phyloP scores from a whole-genome alignment of 2,797 vertebrate genomes.

The Chrysocyon brachyurus region DNA sequence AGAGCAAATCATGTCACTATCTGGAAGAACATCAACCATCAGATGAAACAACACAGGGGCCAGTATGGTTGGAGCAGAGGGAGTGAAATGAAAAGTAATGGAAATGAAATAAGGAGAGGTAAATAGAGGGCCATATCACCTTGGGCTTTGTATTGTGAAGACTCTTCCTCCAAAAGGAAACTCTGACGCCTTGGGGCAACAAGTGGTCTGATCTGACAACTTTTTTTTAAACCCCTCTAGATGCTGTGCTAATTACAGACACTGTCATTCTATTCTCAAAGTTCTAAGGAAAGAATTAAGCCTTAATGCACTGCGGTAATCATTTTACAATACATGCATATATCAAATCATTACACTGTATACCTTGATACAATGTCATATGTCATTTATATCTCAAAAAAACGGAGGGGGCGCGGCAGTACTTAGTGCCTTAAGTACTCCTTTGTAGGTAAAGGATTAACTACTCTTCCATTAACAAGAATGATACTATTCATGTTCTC shows the following conservation, averaged over 20 bases:
- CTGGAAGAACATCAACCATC: neutral
- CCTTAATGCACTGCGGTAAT: neutral
- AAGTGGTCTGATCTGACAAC: neutral
- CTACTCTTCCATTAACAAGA: neutral
- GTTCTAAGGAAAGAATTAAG: conserved; percentile 38
- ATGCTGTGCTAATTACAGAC: neutral
- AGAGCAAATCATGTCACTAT: neutral
- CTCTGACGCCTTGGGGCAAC: neutral
- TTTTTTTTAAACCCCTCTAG: neutral
- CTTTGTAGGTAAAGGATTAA: conserved; percentile 15
- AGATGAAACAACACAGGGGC: neutral
- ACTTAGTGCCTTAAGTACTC: neutral
- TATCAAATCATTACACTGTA: neutral
- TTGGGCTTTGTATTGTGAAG: neutral
- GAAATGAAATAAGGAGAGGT: neutral
- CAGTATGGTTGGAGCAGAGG: neutral
- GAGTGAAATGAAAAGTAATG: neutral
- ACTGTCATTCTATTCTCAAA: neutral
- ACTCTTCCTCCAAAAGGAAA: neutral
- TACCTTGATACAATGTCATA: neutral
- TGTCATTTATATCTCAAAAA: neutral
- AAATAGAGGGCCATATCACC: neutral
- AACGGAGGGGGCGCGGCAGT: fast-evolving
- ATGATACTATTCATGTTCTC: neutral
- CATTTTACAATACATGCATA: neutral